phyloP scores from a whole-genome alignment of 2,888 invertebrate genomes.

The Netelia melanura region DNA sequence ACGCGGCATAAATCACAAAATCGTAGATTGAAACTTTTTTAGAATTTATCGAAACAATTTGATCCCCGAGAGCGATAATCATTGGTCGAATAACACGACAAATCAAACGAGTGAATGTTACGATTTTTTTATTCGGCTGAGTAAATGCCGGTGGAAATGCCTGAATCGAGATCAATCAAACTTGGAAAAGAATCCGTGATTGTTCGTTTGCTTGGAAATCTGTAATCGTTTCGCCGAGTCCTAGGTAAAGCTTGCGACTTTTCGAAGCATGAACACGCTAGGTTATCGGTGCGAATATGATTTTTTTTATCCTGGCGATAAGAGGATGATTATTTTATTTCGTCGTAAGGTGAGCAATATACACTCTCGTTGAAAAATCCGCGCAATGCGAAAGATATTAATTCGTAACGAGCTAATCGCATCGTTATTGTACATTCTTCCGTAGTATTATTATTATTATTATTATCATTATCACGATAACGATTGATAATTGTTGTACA shows the following conservation, averaged over 20 bases:
- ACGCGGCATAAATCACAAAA: neutral
- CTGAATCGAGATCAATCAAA: neutral
- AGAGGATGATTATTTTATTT: conserved; percentile 52
- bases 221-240: neutral
- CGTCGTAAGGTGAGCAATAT: conserved; percentile 57
- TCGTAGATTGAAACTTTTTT: neutral
- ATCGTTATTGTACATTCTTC: conserved; percentile 66
- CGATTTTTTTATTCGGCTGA: neutral
- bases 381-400: conserved; percentile 55
- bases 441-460: conserved; percentile 63
- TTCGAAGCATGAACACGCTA: conserved; percentile 20
- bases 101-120: conserved; percentile 24
- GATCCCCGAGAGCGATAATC: conserved; percentile 14
- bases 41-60: neutral
- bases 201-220: neutral
- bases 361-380: conserved; percentile 51
- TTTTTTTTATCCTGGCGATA: conserved; percentile 61
- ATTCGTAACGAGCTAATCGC: conserved; percentile 52
- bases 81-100: neutral
- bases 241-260: conserved; percentile 1
- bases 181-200: neutral
- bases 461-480: conserved; percentile 59
- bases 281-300: conserved; percentile 49
- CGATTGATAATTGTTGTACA: conserved; percentile 60
- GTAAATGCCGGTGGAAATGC: neutral